These are phyloP conservation scores for Trialeurodes vaporariorum DNA, from an alignment of 1,140 invertebrate genomes.

Conservation along the genomic window DNA sequence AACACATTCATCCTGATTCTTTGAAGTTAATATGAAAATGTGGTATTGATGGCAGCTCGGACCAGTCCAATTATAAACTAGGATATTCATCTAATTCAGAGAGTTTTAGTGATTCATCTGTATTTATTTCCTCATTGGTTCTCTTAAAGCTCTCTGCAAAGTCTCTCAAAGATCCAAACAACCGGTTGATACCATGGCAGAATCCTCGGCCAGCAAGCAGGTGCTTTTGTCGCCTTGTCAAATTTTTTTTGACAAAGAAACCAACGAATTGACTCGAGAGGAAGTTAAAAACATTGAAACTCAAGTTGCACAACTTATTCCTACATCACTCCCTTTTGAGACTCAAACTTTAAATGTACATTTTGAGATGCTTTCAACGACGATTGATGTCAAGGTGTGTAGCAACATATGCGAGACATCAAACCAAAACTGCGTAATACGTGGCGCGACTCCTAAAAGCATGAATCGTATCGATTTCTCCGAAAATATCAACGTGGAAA, in stretches of 20 bases:
- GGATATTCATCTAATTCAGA: constrained; percentile 14
- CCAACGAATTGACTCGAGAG: not conserved
- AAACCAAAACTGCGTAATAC: constrained; percentile 14
- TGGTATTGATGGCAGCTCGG: constrained; percentile 12
- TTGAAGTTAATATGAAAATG: not conserved
- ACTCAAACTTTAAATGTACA: not conserved
- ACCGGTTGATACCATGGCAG: constrained; percentile 12
- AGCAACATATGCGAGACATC: not conserved
- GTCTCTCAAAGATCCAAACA: constrained; percentile 7
- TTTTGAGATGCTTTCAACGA: not conserved
- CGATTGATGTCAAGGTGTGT: constrained; percentile 4
- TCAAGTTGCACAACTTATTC: constrained; percentile 12
- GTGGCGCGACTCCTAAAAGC: constrained; percentile 11
- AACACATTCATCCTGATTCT: too few species aligned
- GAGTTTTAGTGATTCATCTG: constrained; percentile 3
- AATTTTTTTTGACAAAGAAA: constrained; percentile 6
- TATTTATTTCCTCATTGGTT: constrained; percentile 14
- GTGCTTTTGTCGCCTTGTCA: constrained; percentile 10
- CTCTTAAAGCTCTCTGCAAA: constrained; percentile 10
- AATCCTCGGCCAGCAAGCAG: constrained; percentile 14
- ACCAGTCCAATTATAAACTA: constrained; percentile 16
- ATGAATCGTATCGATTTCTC: too few species aligned
- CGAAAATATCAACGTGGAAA: constrained; percentile 14
- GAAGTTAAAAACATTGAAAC: not conserved
- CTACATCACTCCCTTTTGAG: not conserved